Evolutionary conservation across 2,113 vertebrate species (phyloP), one percentile per base, ranked within the genome.

Genomic region (Setophaga coronata): DNA sequence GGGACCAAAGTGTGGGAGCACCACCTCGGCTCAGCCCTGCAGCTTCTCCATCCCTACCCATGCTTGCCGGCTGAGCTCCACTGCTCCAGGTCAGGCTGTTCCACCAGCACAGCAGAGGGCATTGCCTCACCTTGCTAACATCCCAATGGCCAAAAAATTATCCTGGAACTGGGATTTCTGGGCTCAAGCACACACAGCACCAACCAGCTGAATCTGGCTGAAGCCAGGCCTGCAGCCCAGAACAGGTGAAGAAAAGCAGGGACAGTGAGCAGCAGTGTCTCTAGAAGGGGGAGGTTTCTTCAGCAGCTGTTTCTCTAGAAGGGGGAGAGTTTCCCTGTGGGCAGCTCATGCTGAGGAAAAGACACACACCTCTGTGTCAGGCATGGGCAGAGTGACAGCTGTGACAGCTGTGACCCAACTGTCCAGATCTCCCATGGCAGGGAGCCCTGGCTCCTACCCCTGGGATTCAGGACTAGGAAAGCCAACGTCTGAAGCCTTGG

Each of bases 11-110:
- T 10, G 48, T 42, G 28, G 19, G 38, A 80, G 4, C 5, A 53
- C 18, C 36, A 34, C 38, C 67, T 87, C 2, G 1, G 56, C 26
- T 54, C 70, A 66, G 26, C 33, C 57, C 60, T 42, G n/a, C 47
- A 81, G 43, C 47, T 79, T 43, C 45, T 76, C 10, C 57, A 36
- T 8, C 34, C 60, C 18, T 20, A 11, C 21, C 19, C 0, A 0
- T 26, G 36, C 50, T n/a, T 42, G 10, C 31, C 42, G 1, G 1
- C 56, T 11, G 51, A 71, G 33, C 12, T 24, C 24, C 25, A 4
- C 36, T 28, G 71, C 65, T 34, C 29, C n/a, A 26, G 26, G 33
- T 43, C 51, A 40, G 36, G 28, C 38, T 78, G 51, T 57, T 78
- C 43, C 57, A 64, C 34, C 43, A 61, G 61, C 53, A 69, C 2